Evolutionary conservation across 2,797 vertebrate species (phyloP), one percentile per base, ranked within the genome.

Genomic region (Myripristis jacobus): DNA sequence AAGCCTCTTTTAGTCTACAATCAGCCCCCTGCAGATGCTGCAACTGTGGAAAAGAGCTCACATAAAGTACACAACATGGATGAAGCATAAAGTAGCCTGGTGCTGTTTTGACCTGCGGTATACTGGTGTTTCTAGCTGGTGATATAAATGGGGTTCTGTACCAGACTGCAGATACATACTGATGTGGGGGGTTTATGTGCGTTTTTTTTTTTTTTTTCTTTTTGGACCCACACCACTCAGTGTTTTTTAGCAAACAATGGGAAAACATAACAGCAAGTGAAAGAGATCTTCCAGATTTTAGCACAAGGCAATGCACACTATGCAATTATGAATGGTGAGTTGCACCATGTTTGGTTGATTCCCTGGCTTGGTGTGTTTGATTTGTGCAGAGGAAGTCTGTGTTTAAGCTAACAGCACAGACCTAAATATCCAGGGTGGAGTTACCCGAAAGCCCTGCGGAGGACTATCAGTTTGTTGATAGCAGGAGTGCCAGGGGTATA

Each of bases 11-110:
- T 92, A 87, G 79, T 82, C 74, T 61, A 83, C 90, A 95, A 96
- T 95, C 94, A 95, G 94, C 92, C 87, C 91, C 89, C 92, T 74
- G 46, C 90, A 82, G 92, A 92, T 83, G 82, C 80, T 88, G 86
- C 83, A 80, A 71, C 77, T 80, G 79, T 57, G 60, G 79, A 83
- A 79, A 66, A 79, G 60, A 64, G 80, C 74, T 75, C 76, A 75
- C 79, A 75, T 80, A 77, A 70, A 72, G 80, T 81, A 63, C 29
- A 31, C 5, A 38, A 75, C 70, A 77, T 18, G 46, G 52, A 25
- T 22, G 4, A 38, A 24, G 31, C 41, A 3, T 46, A 38, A 21
- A 56, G 29, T 61, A 41, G 58, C 68, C 52, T 70, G 70, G 27
- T 55, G 53, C 70, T 65, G 66, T 41, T 70, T 80, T 78, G 25